A percentile compares a stretch with the other conserved stretches of the same genome.
Evolutionary conservation across 2,888 invertebrate genomes (phyloP).

Genomic region (Synanthedon formicaeformis): DNA sequence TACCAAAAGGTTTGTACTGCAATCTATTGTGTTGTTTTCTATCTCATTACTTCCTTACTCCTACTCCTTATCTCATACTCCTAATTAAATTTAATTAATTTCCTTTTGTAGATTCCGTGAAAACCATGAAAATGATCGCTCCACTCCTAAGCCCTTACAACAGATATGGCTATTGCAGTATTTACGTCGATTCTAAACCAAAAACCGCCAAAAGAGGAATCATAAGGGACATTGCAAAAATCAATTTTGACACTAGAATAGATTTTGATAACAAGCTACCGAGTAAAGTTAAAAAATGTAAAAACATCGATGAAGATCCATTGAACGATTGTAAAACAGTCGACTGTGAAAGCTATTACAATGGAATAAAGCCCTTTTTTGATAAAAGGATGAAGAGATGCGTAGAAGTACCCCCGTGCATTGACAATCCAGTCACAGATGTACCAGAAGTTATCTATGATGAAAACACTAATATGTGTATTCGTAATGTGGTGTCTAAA

Average conservation of each 20-base stretch:
- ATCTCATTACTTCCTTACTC: too few species aligned
- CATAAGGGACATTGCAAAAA: slow-evolving; percentile 31
- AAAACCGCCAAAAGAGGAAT: slow-evolving; percentile 17
- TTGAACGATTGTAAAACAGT: slow-evolving; percentile 45
- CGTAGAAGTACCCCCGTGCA: slow-evolving; percentile 23
- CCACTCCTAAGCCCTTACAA: slow-evolving; percentile 36
- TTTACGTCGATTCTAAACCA: slow-evolving; percentile 37
- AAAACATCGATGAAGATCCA: slow-evolving; percentile 38
- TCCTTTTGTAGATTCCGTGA: slow-evolving; percentile 23
- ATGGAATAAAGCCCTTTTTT: slow-evolving; percentile 33
- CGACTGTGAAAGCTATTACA: slow-evolving; percentile 45
- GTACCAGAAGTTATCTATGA: slow-evolving; percentile 27
- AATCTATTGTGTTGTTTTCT: too few species aligned
- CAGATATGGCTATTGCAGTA: slow-evolving; percentile 37
- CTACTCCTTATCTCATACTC: too few species aligned
- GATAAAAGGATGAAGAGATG: slow-evolving; percentile 29
- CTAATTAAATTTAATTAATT: neutral
- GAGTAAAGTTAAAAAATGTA: slow-evolving; percentile 21
- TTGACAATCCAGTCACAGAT: slow-evolving; percentile 15
- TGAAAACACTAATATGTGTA: slow-evolving; percentile 32
- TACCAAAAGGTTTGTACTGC: slow-evolving; percentile 27
- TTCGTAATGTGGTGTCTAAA: slow-evolving; percentile 18
- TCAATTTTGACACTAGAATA: slow-evolving; percentile 36
- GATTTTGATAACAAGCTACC: slow-evolving; percentile 9
- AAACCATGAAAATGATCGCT: slow-evolving; percentile 32